Evolutionary conservation across 2,113 vertebrate genomes (phyloP).

Genomic region (Tetraodon nigroviridis): DNA sequence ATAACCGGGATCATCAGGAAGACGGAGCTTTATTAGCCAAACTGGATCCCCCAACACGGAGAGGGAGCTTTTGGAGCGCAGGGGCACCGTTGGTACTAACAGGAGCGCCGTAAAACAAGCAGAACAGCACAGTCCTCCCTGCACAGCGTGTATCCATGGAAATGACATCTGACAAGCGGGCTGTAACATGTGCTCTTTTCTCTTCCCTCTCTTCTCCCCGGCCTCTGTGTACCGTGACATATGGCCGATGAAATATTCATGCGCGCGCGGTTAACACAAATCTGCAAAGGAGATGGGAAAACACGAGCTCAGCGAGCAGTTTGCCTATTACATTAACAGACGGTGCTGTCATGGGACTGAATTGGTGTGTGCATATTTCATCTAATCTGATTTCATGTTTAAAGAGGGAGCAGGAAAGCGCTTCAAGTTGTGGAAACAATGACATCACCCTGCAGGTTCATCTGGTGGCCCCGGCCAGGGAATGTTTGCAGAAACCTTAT

Average conservation of each 20-base stretch:
- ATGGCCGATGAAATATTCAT: constrained; percentile 70
- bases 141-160: constrained; percentile 32
- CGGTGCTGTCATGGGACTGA: constrained; percentile 46
- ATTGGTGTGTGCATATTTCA: constrained; percentile 62
- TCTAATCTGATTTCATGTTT: constrained; percentile 64
- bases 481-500: constrained; percentile 49
- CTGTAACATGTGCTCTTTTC: constrained; percentile 41
- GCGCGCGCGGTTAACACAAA: constrained; percentile 61
- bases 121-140: not conserved
- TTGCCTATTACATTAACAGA: constrained; percentile 64
- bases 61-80: constrained; percentile 29
- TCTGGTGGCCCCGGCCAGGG: constrained; percentile 49
- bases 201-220: constrained; percentile 45
- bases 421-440: constrained; percentile 69
- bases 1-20: constrained; percentile 38
- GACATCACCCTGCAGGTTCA: constrained; percentile 58
- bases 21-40: constrained; percentile 18
- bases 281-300: constrained; percentile 61
- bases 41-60: not conserved
- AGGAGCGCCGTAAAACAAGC: too few species aligned
- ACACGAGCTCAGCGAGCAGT: constrained; percentile 62
- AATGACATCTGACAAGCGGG: constrained; percentile 38
- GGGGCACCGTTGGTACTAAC: not conserved
- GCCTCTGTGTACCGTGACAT: constrained; percentile 56
- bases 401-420: constrained; percentile 57